Conservation (phyloP, 2,888 invertebrate genomes). For the Chalcosyrphus nemorum region DNA sequence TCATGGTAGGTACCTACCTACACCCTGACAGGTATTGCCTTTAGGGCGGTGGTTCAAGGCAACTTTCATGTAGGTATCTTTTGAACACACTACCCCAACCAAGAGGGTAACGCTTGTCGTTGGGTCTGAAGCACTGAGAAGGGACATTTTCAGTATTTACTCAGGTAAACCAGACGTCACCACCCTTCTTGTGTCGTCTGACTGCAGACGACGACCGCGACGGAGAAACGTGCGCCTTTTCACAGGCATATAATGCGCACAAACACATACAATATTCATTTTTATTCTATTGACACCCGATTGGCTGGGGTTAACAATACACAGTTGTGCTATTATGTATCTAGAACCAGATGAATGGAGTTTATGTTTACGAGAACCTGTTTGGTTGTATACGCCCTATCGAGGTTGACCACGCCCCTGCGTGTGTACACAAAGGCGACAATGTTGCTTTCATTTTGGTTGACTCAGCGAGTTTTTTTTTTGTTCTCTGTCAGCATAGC, state of each 20-base stretch:
- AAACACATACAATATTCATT: neutral
- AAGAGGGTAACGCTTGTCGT: neutral
- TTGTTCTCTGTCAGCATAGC: constrained; percentile 6
- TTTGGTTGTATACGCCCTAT: constrained; percentile 63
- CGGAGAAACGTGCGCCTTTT: constrained; percentile 40
- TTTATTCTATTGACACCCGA: constrained; percentile 48
- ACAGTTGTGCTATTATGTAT: constrained; percentile 9
- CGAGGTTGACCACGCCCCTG: constrained; percentile 63
- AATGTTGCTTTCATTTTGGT: constrained; percentile 61
- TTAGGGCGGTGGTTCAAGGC: constrained; percentile 65
- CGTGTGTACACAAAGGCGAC: constrained; percentile 51
- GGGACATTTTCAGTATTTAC: neutral
- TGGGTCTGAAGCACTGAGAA: neutral
- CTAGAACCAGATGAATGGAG: constrained; percentile 43
- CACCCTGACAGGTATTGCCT: constrained; percentile 22
- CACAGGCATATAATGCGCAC: constrained; percentile 1
- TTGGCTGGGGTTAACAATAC: constrained; percentile 49
- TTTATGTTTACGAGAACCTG: constrained; percentile 49
- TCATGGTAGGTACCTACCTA: no score
- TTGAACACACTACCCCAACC: constrained; percentile 10
- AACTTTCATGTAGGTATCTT: constrained; percentile 47
- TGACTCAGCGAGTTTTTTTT: constrained; percentile 60
- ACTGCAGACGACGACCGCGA: constrained; percentile 1
- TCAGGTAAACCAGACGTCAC: constrained; percentile 36
- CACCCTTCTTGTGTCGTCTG: constrained; percentile 27